phyloP scores from a whole-genome alignment of 2,113 vertebrate genomes.

The Lipophrys pholis region DNA sequence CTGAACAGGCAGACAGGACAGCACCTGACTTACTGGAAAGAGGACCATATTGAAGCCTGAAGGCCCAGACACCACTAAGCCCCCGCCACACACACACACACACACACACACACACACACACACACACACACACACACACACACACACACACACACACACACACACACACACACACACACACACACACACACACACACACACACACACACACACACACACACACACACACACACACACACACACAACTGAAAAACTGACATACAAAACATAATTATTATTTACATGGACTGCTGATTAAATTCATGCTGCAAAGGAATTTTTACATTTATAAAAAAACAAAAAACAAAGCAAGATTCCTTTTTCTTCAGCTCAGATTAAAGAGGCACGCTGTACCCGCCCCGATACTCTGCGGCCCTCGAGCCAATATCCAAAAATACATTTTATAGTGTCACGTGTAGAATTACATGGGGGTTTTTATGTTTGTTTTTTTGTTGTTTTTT shows the following conservation, averaged over 20 bases:
- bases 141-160: conserved; percentile 10
- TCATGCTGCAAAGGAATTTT: too few species aligned
- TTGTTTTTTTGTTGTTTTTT: too few species aligned
- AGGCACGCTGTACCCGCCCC: too few species aligned
- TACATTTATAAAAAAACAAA: too few species aligned
- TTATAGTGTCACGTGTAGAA: too few species aligned
- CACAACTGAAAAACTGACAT: not conserved
- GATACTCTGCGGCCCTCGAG: too few species aligned
- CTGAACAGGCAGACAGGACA: conserved; percentile 26
- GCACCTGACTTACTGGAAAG: conserved; percentile 15
- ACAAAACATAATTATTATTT: too few species aligned
- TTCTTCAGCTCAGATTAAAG: too few species aligned
- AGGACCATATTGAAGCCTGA: conserved; percentile 43
- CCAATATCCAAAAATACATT: too few species aligned
- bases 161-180: conserved; percentile 16
- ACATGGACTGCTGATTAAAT: too few species aligned
- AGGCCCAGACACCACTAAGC: conserved; percentile 56
- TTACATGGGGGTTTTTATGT: too few species aligned
- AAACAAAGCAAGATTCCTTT: too few species aligned
- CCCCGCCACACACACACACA: conserved; percentile 16
- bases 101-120: conserved; percentile 27
- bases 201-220: conserved; percentile 15
- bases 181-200: conserved; percentile 24
- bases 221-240: conserved; percentile 2
- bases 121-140: conserved; percentile 14